These are phyloP conservation scores for Larimichthys polyactis DNA, from an alignment of 2,113 vertebrate species.

Conservation along the genomic window DNA sequence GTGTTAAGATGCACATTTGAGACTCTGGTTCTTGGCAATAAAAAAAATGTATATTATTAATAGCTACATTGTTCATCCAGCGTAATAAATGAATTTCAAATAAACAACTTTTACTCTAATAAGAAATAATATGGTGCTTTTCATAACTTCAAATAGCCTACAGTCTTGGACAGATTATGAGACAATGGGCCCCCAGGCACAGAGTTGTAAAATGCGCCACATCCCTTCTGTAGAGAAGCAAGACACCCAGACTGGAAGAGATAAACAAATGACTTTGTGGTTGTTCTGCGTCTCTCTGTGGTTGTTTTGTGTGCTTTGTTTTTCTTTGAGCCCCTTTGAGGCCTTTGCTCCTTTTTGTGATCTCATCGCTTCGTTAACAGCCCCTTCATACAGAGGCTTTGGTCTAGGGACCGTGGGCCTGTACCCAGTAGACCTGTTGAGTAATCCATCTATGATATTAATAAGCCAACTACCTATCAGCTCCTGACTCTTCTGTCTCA, in stretches of 20 bases:
- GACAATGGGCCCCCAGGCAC: background rate
- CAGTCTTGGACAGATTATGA: background rate
- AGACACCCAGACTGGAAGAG: background rate
- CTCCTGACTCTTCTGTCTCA: background rate
- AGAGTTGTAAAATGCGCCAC: background rate
- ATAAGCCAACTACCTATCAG: background rate
- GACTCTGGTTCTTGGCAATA: background rate
- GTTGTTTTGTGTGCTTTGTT: background rate
- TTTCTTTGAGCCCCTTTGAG: background rate
- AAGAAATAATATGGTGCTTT: background rate
- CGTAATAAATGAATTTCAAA: background rate
- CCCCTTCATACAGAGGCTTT: background rate
- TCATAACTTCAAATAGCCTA: background rate
- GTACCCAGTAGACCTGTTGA: background rate
- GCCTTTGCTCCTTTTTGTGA: background rate
- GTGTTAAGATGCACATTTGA: background rate
- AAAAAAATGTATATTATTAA: background rate
- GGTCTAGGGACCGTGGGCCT: background rate
- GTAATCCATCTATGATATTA: background rate
- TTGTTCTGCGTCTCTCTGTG: background rate
- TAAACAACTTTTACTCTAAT: background rate
- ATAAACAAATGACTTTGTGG: background rate
- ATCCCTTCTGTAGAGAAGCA: background rate
- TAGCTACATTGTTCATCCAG: background rate
- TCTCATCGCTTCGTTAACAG: background rate